Evolutionary conservation across 2,797 vertebrate species (phyloP).

Genomic region (Cyclura pinguis): DNA sequence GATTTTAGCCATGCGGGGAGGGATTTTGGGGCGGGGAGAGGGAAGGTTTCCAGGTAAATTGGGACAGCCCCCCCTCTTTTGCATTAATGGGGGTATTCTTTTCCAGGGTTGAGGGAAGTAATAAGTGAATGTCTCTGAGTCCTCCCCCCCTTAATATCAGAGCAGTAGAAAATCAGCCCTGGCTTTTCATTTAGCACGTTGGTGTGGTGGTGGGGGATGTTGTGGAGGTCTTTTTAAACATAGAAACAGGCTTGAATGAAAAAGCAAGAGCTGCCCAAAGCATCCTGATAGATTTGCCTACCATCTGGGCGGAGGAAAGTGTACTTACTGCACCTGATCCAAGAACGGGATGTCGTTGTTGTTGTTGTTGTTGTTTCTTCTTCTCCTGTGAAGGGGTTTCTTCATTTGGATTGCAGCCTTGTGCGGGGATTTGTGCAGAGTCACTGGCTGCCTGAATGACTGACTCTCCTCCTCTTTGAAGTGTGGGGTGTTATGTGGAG

Average conservation of each 20-base stretch:
- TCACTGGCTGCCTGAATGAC: slow-evolving; percentile 65
- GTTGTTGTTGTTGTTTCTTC: not conserved
- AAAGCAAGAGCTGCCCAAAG: too few species aligned
- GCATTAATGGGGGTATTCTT: not conserved
- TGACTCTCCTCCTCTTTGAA: not conserved
- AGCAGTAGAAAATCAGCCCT: not conserved
- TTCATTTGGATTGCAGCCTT: not conserved
- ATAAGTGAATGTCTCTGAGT: too few species aligned
- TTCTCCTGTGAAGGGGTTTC: not conserved
- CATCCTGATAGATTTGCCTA: too few species aligned
- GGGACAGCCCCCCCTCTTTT: not conserved
- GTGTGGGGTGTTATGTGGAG: not conserved
- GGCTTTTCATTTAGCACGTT: not conserved
- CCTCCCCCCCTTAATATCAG: not conserved
- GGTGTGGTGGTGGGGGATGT: too few species aligned
- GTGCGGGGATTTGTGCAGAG: slow-evolving; percentile 71
- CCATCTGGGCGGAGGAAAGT: too few species aligned
- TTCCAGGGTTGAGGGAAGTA: not conserved
- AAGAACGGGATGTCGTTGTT: too few species aligned
- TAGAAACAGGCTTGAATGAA: too few species aligned
- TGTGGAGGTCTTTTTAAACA: too few species aligned
- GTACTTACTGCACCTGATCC: not conserved
- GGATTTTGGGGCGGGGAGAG: too few species aligned
- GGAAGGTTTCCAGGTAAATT: too few species aligned
- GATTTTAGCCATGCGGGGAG: too few species aligned